phyloP scores from a whole-genome alignment of 2,888 invertebrate genomes.

The Melangyna quadrimaculata region DNA sequence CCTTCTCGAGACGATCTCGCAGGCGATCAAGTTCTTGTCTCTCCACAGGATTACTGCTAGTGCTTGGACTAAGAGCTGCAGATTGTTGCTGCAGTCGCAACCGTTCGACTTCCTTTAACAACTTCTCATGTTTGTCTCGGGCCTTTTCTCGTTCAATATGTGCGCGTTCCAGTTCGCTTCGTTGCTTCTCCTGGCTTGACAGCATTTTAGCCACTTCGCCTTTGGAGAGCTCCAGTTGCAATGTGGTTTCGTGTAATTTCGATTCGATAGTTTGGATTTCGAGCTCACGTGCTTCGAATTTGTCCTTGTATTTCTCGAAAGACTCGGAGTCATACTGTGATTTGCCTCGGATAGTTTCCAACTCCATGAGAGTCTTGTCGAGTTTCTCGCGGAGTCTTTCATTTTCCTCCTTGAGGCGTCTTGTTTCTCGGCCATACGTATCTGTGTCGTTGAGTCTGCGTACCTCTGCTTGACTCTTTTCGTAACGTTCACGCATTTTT shows the following conservation, averaged over 20 bases:
- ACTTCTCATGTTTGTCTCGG: conserved; percentile 91
- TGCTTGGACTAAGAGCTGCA: conserved; percentile 81
- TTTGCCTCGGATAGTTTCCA: conserved; percentile 91
- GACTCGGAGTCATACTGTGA: conserved; percentile 89
- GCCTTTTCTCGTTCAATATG: conserved; percentile 95
- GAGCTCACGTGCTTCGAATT: conserved; percentile 87
- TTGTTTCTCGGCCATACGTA: conserved; percentile 90
- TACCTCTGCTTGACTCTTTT: conserved; percentile 90
- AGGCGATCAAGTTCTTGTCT: conserved; percentile 91
- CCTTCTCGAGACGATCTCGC: conserved; percentile 92
- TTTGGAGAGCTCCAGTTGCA: conserved; percentile 90
- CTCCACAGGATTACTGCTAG: conserved; percentile 84
- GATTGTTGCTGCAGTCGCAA: conserved; percentile 82
- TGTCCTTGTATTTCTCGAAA: conserved; percentile 88
- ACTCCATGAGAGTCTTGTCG: conserved; percentile 90
- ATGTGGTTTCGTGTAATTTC: conserved; percentile 89
- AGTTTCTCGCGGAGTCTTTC: conserved; percentile 90
- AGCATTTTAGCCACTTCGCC: conserved; percentile 89
- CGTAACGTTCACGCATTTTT: conserved; percentile 95
- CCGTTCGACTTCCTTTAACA: conserved; percentile 85
- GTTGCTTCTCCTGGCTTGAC: conserved; percentile 89
- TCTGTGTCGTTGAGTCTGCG: conserved; percentile 91
- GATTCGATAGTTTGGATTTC: conserved; percentile 90
- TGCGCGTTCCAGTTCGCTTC: conserved; percentile 90
- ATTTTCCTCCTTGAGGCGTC: conserved; percentile 90